Base-by-base conservation (phyloP, 2,797 vertebrate species). In the Thamnophis elegans region DNA sequence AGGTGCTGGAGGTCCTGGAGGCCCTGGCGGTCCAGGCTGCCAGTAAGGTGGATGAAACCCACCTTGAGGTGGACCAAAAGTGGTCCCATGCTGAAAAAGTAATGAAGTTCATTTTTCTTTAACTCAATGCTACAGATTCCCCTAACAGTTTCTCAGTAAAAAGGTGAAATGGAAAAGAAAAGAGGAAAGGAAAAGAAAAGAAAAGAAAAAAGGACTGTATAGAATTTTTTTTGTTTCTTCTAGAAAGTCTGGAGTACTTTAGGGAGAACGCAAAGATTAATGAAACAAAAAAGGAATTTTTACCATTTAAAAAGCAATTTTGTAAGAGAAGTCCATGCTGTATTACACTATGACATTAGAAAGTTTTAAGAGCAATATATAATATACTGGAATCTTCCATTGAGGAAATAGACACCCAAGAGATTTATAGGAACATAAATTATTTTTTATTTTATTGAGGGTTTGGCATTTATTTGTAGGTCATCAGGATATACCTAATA, bases 41-140 rank as follows among this genome's bases (percentile, higher is more conserved):
- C 99, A 99, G 97, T 99, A 99, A 88, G 98, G 98, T 94, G 98
- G 97, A 93, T 98, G 99, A 98, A 99, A 99, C 95, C 98, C 98
- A 93, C 98, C 93, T 93, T 98, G 98, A 86, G 99, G 98, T 89
- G 99, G 99, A 92, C 98, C 98, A 95, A 98, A 99, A 95, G 98
- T 98, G 95, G 98, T 98, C 96, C 99, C 99, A 97, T 99, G 99
- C 99, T 99, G 98, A 95, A 97, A 97, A 97, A 95, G 96, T 97
- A 98, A 98, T 97, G 97, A 97, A 97, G 97, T 98, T 98, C 97
- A 97, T 98, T 98, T 98, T 98, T 96, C 97, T 97, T 97, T 96
- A 97, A 95, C 92, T 96, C 93, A 97, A 96, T 95, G 97, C 88
- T 95, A 97, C 88, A 95, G 14, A 95, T 25, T 95, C 92, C 95